Conservation (phyloP, 1,140 invertebrate species). For the Drosophila pachea region DNA sequence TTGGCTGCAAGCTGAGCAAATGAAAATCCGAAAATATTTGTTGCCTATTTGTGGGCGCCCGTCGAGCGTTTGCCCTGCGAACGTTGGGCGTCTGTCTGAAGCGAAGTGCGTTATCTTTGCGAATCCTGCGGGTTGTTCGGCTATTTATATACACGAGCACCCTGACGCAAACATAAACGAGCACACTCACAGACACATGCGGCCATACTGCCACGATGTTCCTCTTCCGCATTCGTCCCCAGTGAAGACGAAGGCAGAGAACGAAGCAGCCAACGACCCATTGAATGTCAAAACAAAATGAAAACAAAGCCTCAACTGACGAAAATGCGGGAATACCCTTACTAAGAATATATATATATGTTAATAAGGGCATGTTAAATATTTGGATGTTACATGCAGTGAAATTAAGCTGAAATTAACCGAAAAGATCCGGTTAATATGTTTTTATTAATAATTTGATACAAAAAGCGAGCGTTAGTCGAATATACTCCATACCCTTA, state of each 20-base stretch:
- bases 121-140: slow-evolving; percentile 52
- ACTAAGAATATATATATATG: neutral
- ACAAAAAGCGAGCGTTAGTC: neutral
- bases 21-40: slow-evolving; percentile 11
- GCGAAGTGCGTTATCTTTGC: slow-evolving; percentile 48
- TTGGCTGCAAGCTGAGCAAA: slow-evolving; percentile 23
- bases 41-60: slow-evolving; percentile 40
- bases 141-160: slow-evolving; percentile 61
- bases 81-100: slow-evolving; percentile 42
- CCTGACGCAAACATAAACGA: slow-evolving; percentile 8
- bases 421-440: too few species aligned
- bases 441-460: too few species aligned
- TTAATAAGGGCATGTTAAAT: too few species aligned
- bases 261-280: slow-evolving; percentile 32
- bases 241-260: slow-evolving; percentile 25
- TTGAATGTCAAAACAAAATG: slow-evolving; percentile 63
- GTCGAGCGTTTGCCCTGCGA: slow-evolving; percentile 22
- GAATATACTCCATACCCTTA: neutral
- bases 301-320: neutral
- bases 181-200: slow-evolving; percentile 6
- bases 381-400: too few species aligned
- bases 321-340: slow-evolving; percentile 1
- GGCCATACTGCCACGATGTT: slow-evolving; percentile 11
- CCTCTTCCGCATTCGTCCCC: slow-evolving; percentile 45
- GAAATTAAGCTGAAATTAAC: too few species aligned